Evolutionary conservation across 2,113 vertebrate species (phyloP).

Genomic region (Patagioenas fasciata): DNA sequence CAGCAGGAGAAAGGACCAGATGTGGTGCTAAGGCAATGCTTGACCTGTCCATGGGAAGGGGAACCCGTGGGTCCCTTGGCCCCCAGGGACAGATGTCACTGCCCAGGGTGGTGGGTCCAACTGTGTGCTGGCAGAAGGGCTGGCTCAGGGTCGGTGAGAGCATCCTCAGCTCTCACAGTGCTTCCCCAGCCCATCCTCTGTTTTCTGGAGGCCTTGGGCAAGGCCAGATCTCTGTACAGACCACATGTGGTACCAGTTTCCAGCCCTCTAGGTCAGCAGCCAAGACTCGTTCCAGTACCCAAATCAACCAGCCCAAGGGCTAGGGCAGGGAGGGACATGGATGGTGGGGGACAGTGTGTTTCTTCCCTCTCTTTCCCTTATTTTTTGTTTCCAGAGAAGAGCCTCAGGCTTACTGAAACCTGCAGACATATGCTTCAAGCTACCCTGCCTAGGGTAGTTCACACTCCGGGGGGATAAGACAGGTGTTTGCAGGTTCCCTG

Average conservation of each 20-base stretch:
- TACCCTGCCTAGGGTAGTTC: neutral
- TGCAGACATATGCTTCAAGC: neutral
- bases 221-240: neutral
- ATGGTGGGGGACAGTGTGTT: neutral
- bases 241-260: neutral
- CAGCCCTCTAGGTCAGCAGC: neutral
- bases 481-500: neutral
- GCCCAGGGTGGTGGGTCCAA: too few species aligned
- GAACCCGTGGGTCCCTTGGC: accelerated
- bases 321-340: neutral
- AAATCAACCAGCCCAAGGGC: neutral
- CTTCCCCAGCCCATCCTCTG: accelerated
- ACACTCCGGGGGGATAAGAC: neutral
- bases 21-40: neutral
- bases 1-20: neutral
- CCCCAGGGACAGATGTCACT: too few species aligned
- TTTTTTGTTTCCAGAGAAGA: neutral
- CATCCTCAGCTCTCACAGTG: neutral
- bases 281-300: neutral
- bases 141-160: accelerated
- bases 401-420: neutral
- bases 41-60: neutral
- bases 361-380: neutral
- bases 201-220: neutral
- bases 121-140: neutral